Conservation (phyloP, 2,888 invertebrate genomes). For the Dichetophora obliterata region DNA sequence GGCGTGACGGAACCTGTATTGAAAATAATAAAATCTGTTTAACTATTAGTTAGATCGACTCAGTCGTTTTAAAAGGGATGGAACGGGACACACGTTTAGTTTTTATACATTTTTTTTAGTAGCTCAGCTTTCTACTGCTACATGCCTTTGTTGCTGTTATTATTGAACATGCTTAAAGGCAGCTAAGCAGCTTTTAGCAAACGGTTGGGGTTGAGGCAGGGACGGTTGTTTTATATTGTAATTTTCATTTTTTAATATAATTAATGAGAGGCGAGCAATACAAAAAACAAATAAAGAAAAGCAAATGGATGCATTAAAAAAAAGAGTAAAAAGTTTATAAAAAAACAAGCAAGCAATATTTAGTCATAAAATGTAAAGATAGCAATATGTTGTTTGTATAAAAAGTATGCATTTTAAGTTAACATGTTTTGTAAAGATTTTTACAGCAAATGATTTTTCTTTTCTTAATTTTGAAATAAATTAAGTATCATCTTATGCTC, state of each 20-base stretch:
- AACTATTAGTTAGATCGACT: constrained; percentile 62
- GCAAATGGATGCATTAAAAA: not conserved
- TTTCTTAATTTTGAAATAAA: too few relatives aligned
- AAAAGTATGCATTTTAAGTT: too few relatives aligned
- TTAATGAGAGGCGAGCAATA: not conserved
- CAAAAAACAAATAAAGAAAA: not conserved
- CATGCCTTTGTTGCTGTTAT: not conserved
- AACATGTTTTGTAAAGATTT: too few relatives aligned
- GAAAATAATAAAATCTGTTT: constrained; percentile 69
- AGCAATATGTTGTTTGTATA: too few relatives aligned
- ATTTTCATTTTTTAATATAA: not conserved
- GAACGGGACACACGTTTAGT: constrained; percentile 7
- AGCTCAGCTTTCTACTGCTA: not conserved
- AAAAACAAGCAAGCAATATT: not conserved
- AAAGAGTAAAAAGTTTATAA: not conserved
- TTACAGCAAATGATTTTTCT: too few relatives aligned
- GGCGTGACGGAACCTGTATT: constrained; percentile 84
- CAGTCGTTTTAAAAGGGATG: constrained; percentile 46
- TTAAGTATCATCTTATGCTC: too few relatives aligned
- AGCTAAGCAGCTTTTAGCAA: constrained; percentile 6
- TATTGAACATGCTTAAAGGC: not conserved
- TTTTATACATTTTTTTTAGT: not conserved
- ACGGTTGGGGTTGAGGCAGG: constrained; percentile 1
- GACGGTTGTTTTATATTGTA: not conserved
- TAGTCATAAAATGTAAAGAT: too few relatives aligned